These are phyloP conservation scores for Steinernema carpocapsae DNA, from an alignment of 2,888 invertebrate genomes.

Conservation along the genomic window DNA sequence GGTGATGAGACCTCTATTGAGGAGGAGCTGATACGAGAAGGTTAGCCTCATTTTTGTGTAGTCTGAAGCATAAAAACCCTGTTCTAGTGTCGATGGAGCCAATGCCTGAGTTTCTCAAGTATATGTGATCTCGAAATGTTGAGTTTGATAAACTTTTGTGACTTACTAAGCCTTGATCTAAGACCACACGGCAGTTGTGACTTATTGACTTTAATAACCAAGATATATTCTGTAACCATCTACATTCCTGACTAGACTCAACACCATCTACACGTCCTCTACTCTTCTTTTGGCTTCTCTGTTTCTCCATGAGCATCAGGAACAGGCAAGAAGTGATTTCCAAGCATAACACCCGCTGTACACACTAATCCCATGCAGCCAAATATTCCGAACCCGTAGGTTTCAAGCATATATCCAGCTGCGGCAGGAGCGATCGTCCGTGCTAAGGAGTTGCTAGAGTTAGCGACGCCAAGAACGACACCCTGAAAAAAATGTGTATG, in stretches of 20 bases:
- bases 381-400: slow-evolving; percentile 49
- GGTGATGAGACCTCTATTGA: slow-evolving; percentile 15
- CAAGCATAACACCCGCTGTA: slow-evolving; percentile 24
- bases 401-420: slow-evolving; percentile 50
- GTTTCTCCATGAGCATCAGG: slow-evolving; percentile 2
- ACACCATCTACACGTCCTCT: background rate
- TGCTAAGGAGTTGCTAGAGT: slow-evolving; percentile 54
- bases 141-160: background rate
- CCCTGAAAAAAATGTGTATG: slow-evolving; percentile 53
- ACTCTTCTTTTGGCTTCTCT: slow-evolving; percentile 9
- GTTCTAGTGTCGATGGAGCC: slow-evolving; percentile 23
- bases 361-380: slow-evolving; percentile 45
- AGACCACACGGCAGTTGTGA: background rate
- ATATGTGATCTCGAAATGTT: slow-evolving; percentile 7
- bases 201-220: background rate
- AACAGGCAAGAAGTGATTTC: slow-evolving; percentile 22
- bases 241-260: background rate
- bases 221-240: background rate
- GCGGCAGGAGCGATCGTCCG: slow-evolving; percentile 54
- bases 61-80: background rate
- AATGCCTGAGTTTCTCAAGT: slow-evolving; percentile 3
- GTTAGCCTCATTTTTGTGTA: background rate
- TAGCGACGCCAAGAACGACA: slow-evolving; percentile 55
- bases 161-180: background rate
- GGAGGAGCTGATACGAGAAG: slow-evolving; percentile 27